phyloP scores from a whole-genome alignment of 2,113 vertebrate species.

The Arizona elegans region DNA sequence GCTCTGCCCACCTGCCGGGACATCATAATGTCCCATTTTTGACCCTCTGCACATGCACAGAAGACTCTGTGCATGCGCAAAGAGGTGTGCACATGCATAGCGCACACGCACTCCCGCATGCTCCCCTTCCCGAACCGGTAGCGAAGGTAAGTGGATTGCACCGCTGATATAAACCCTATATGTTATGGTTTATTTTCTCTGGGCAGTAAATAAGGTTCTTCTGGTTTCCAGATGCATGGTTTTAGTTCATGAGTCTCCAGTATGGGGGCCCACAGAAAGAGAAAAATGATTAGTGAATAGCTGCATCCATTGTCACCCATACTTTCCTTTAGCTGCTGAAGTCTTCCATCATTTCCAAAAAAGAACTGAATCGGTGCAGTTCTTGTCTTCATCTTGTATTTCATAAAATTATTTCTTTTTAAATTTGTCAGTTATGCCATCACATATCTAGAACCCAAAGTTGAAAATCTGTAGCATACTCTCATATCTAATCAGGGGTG shows the following conservation, averaged over 20 bases:
- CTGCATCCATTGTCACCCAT: neutral
- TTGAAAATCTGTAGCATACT: neutral
- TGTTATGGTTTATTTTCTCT: neutral
- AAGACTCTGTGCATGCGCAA: too few relatives aligned
- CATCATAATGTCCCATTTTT: too few relatives aligned
- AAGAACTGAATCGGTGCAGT: neutral
- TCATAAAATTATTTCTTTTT: neutral
- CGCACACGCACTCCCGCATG: too few relatives aligned
- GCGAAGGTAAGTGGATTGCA: too few relatives aligned
- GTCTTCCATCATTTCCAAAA: neutral
- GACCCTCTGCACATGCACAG: too few relatives aligned
- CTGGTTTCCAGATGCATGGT: neutral
- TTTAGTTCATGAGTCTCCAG: neutral
- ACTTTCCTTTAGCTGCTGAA: neutral
- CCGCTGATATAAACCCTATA: neutral
- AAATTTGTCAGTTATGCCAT: neutral
- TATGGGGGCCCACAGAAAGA: neutral
- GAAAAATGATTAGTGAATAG: neutral
- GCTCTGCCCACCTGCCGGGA: too few relatives aligned
- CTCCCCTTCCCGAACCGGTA: too few relatives aligned
- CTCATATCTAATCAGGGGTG: neutral
- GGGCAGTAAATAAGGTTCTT: neutral
- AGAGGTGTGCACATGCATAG: too few relatives aligned
- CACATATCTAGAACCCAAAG: neutral
- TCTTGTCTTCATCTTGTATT: neutral